Base-by-base conservation (phyloP, 2,888 invertebrate genomes). In the Glyphotaelius pellucidus region DNA sequence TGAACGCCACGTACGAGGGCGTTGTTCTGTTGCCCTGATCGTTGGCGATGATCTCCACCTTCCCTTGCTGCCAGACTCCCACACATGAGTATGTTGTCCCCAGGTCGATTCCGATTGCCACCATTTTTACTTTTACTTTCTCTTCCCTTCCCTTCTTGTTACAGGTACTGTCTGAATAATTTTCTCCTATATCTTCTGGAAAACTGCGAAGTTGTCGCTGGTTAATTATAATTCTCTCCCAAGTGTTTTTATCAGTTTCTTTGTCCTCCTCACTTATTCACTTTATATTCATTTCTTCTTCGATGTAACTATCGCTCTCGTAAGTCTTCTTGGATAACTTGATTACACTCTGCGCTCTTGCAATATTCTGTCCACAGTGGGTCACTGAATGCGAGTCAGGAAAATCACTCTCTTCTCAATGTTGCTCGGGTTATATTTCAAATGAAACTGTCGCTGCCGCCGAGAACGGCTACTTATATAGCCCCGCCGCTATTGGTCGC, bases 31-130 rank as follows among this genome's bases (percentile, higher is more conserved):
- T 98, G 93, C 98, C 98, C 95, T 98, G 98, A 95, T 98, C 98
- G 94, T 98, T 97, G 0, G 98, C 98, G 95, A 98, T 98, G 94
- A 97, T 96, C 80, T 97, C 97, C 42, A 97, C 98, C 95, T 98
- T 97, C 92, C 97, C 97, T 94, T 98, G 97, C 94, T 98, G 97
- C 97, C 97, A 98, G 25, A 98, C 98, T 94, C 98, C 98, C 87
- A 98, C 98, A 94, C 98, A 98, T 67, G 98, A 98, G 95, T 98
- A 98, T 11, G 98, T 98, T 79, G 98, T 98, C 94, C 98, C 98
- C 94, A 98, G 96, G 96, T 98, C 98, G 94, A 98, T 98, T 94
- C 98, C 98, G 94, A 98, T 96, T 94, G 97, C 97, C 93, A 87
- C 88, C 92, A 92, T 92, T 79, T 92, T 92, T 15, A 31, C n/a